Percentiles rank a stretch among this genome's conserved stretches.
Evolutionary conservation across 2,113 vertebrate species (phyloP).

Genomic region (Tetrax tetrax): DNA sequence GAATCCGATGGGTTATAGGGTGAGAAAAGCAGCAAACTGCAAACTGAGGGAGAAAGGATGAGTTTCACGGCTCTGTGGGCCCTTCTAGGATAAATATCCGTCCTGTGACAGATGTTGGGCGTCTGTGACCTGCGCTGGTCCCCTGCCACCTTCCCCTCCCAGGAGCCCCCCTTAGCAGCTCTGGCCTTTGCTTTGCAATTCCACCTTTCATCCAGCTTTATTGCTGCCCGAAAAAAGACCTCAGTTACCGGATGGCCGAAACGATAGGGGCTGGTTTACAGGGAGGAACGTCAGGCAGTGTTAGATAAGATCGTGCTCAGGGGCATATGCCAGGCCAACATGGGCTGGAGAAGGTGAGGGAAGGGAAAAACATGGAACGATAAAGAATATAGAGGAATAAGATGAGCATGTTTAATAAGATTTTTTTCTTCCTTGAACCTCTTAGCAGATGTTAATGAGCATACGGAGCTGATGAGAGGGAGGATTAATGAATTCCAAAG

Average conservation of each 20-base stretch:
- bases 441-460: constrained; percentile 57
- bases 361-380: neutral
- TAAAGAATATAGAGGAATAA: constrained; percentile 27
- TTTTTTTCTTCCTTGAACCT: constrained; percentile 58
- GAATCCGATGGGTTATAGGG: neutral
- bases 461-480: constrained; percentile 50
- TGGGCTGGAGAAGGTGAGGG: neutral
- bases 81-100: neutral
- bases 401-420: constrained; percentile 49
- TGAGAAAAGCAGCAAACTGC: neutral
- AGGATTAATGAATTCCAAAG: constrained; percentile 68
- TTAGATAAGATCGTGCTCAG: neutral
- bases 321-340: neutral
- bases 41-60: neutral
- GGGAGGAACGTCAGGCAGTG: neutral
- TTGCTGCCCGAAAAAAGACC: neutral
- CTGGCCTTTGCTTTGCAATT: neutral
- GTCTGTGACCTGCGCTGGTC: accelerated
- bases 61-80: neutral
- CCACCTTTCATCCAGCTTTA: neutral
- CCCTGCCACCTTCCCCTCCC: neutral
- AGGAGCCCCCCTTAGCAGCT: neutral
- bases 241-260: neutral
- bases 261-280: neutral
- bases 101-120: neutral